Conservation (phyloP, 2,888 invertebrate species). For the Drosophila merina region DNA sequence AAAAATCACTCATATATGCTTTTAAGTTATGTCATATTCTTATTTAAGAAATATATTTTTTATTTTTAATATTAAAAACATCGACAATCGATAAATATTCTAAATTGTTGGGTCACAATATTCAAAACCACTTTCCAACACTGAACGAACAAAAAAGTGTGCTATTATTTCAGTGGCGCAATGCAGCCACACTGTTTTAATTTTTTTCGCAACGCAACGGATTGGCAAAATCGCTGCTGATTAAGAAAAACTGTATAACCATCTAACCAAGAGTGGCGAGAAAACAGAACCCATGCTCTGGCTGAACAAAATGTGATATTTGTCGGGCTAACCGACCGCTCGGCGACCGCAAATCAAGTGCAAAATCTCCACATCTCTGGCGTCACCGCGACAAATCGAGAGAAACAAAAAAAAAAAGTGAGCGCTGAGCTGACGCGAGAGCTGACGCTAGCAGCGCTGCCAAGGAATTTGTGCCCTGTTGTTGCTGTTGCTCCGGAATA, state of each 20-base stretch:
- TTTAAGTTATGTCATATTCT: too few species aligned
- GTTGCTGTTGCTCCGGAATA: slow-evolving; percentile 73
- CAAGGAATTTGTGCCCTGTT: slow-evolving; percentile 73
- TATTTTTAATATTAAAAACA: not conserved
- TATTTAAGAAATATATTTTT: not conserved
- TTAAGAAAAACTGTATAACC: slow-evolving; percentile 54
- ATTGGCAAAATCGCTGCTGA: slow-evolving; percentile 58
- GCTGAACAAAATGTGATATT: slow-evolving; percentile 66
- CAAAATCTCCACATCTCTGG: slow-evolving; percentile 43
- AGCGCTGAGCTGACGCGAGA: slow-evolving; percentile 45
- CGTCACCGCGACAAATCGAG: slow-evolving; percentile 39
- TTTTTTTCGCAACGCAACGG: slow-evolving; percentile 74
- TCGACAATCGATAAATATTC: not conserved
- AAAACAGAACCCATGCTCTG: slow-evolving; percentile 36
- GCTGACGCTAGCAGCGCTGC: slow-evolving; percentile 61
- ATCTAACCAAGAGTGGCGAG: slow-evolving; percentile 29
- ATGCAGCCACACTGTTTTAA: slow-evolving; percentile 23
- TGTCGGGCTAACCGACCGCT: slow-evolving; percentile 47
- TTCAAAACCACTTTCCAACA: not conserved
- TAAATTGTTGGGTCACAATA: not conserved
- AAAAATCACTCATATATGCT: too few species aligned
- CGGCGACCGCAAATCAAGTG: slow-evolving; percentile 55
- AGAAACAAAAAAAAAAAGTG: slow-evolving; percentile 46
- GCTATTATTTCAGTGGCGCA: not conserved
- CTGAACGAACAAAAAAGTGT: not conserved